Conservation (phyloP, 2,113 vertebrate genomes). For the Nasalis larvatus region DNA sequence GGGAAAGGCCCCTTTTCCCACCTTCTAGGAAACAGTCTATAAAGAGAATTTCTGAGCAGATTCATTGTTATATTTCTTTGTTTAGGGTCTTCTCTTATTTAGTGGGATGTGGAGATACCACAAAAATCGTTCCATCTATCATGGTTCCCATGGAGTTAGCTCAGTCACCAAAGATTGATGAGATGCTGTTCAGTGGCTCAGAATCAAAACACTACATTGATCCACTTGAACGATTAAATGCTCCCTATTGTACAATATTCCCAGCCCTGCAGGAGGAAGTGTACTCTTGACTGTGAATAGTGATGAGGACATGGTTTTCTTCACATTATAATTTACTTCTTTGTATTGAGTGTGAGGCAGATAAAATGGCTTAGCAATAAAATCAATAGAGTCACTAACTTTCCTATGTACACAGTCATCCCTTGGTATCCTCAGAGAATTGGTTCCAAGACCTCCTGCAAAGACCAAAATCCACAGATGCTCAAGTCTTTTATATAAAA, state of each 20-base stretch:
- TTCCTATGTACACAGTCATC: neutral
- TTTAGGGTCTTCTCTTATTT: slow-evolving; percentile 66
- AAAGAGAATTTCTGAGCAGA: slow-evolving; percentile 68
- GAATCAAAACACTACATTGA: rapidly evolving
- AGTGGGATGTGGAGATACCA: slow-evolving; percentile 61
- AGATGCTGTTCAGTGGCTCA: neutral
- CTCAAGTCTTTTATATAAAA: neutral
- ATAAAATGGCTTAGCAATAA: neutral
- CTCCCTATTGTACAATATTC: neutral
- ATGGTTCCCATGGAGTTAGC: slow-evolving; percentile 69
- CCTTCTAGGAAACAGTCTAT: slow-evolving; percentile 53
- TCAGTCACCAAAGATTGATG: neutral
- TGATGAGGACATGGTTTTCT: neutral
- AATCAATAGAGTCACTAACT: slow-evolving; percentile 48
- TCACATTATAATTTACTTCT: neutral
- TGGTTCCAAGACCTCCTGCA: neutral
- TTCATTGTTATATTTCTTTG: slow-evolving; percentile 41
- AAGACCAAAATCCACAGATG: neutral
- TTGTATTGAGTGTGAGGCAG: neutral
- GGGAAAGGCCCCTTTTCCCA: neutral
- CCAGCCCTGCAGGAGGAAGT: rapidly evolving
- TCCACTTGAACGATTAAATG: neutral
- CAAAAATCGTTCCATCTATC: neutral
- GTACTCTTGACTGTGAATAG: neutral
- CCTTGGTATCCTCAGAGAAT: neutral